Evolutionary conservation across 53 echinoderm and acorn worm species (phyloP).

Genomic region (Pentamera pediparva): DNA sequence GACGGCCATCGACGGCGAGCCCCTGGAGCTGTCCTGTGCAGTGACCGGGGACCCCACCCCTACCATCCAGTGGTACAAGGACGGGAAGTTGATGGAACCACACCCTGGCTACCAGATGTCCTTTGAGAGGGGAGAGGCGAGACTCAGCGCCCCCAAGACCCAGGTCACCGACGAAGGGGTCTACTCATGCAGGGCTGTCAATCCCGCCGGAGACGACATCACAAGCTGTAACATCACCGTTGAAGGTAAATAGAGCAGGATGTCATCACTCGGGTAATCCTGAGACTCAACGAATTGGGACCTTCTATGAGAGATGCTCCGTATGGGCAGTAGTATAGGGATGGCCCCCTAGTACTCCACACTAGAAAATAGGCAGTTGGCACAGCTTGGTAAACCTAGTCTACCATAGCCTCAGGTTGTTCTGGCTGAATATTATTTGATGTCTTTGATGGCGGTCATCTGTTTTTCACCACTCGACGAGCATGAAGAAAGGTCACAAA

Average conservation of each 20-base stretch:
- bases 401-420: too few species aligned
- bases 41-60: conserved; percentile 50
- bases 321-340: too few species aligned
- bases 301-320: too few species aligned
- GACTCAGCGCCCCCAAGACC: conserved; percentile 65
- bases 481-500: too few species aligned
- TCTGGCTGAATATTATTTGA: too few species aligned
- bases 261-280: too few species aligned
- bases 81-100: conserved; percentile 46
- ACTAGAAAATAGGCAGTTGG: too few species aligned
- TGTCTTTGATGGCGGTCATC: too few species aligned
- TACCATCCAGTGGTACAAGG: conserved; percentile 69
- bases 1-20: conserved; percentile 46
- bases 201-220: conserved; percentile 63
- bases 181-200: conserved; percentile 77
- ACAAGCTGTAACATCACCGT: conserved; percentile 22
- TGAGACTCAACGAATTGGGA: too few species aligned
- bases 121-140: conserved; percentile 19
- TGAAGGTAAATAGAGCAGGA: conserved; percentile 23
- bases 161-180: conserved; percentile 71
- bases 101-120: background rate
- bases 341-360: too few species aligned
- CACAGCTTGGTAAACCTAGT: too few species aligned
- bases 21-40: conserved; percentile 48
- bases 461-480: too few species aligned